These are phyloP conservation scores for Percopsis transmontana DNA, from an alignment of 2,113 vertebrate species.

Conservation along the genomic window DNA sequence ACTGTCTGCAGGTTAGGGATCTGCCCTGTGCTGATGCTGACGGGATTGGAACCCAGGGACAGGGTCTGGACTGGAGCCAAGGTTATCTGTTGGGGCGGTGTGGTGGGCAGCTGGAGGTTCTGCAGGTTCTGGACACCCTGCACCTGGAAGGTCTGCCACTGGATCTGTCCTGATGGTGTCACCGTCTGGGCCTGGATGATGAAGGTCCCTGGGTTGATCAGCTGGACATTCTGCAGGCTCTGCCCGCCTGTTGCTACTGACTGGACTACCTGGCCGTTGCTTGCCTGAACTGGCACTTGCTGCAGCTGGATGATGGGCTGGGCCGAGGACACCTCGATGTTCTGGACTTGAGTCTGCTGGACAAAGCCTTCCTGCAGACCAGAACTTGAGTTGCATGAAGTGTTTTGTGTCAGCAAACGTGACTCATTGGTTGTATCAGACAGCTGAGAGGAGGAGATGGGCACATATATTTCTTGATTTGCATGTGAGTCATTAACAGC, in stretches of 20 bases:
- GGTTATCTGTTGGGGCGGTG: constrained; percentile 94
- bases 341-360: constrained; percentile 90
- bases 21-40: constrained; percentile 90
- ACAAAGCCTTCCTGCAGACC: constrained; percentile 91
- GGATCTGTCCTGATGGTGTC: constrained; percentile 96
- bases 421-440: constrained; percentile 87
- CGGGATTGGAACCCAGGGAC: constrained; percentile 88
- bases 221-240: constrained; percentile 92
- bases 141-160: constrained; percentile 99
- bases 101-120: constrained; percentile 96
- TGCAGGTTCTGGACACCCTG: constrained; percentile 98
- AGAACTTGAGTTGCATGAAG: constrained; percentile 78
- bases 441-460: constrained; percentile 93
- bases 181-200: constrained; percentile 99
- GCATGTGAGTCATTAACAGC: constrained; percentile 82
- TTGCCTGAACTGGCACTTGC: constrained; percentile 88
- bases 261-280: constrained; percentile 91
- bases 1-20: constrained; percentile 98
- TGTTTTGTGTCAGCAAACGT: constrained; percentile 88
- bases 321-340: constrained; percentile 87
- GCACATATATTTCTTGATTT: constrained; percentile 94
- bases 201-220: constrained; percentile 97
- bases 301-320: constrained; percentile 94
- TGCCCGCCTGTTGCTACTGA: constrained; percentile 85
- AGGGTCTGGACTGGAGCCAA: constrained; percentile 96